These are phyloP conservation scores for Piaya cayana DNA, from an alignment of 2,113 vertebrate species.

Conservation along the genomic window DNA sequence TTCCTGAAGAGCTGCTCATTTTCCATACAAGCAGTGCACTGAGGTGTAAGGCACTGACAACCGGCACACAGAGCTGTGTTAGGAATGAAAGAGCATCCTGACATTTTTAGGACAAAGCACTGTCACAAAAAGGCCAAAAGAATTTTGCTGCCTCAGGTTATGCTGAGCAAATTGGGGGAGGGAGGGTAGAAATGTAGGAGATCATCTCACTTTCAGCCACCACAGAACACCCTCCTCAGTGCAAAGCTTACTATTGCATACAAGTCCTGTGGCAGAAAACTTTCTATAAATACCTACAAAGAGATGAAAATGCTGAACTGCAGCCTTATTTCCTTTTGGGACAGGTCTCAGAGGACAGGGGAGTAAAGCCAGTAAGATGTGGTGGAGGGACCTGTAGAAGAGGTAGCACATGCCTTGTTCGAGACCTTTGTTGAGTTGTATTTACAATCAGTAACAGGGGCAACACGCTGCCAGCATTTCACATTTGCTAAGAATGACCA, in stretches of 20 bases:
- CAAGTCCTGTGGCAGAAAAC: neutral
- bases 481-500: neutral
- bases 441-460: neutral
- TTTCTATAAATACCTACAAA: neutral
- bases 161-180: rapidly evolving
- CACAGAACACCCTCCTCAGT: neutral
- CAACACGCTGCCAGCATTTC: neutral
- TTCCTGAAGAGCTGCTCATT: neutral
- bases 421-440: neutral
- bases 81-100: neutral
- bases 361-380: neutral
- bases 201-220: neutral
- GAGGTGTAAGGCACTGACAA: neutral
- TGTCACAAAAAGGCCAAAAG: neutral
- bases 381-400: neutral
- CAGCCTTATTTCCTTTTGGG: neutral
- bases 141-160: neutral
- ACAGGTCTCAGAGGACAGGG: neutral
- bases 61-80: rapidly evolving
- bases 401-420: neutral
- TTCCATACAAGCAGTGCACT: neutral
- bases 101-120: neutral
- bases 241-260: neutral
- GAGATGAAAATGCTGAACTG: neutral
- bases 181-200: neutral